Conservation (phyloP, 2,888 invertebrate genomes). For the Cheilosia variabilis region DNA sequence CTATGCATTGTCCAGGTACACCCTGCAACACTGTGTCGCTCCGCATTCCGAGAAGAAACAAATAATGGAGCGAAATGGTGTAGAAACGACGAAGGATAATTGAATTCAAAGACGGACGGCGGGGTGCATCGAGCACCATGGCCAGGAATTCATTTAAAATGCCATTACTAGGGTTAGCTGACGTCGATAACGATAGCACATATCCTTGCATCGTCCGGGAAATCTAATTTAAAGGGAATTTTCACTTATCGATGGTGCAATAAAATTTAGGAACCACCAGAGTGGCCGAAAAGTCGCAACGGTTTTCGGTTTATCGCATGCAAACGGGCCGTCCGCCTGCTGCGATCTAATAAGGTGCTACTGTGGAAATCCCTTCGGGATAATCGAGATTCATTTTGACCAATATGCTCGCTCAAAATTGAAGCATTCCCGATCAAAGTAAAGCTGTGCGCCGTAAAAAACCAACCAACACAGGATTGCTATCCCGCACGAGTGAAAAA, state of each 20-base stretch:
- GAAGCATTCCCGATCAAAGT: constrained; percentile 33
- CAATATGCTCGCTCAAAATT: not conserved
- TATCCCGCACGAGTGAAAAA: not conserved
- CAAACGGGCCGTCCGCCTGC: not conserved
- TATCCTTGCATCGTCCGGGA: constrained; percentile 17
- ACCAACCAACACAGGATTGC: constrained; percentile 3
- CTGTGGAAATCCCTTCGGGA: constrained; percentile 40
- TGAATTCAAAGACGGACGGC: constrained; percentile 39
- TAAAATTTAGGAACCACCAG: constrained; percentile 47
- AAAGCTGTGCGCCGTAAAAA: constrained; percentile 19
- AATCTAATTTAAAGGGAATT: constrained; percentile 50
- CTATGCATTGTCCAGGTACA: constrained; percentile 12
- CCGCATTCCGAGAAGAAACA: not conserved
- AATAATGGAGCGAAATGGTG: constrained; percentile 59
- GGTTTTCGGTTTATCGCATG: constrained; percentile 13
- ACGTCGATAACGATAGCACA: constrained; percentile 19
- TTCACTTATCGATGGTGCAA: constrained; percentile 47
- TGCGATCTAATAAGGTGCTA: constrained; percentile 22
- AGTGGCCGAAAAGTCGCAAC: constrained; percentile 24
- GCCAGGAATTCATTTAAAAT: constrained; percentile 61
- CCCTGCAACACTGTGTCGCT: constrained; percentile 17
- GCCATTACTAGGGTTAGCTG: constrained; percentile 40
- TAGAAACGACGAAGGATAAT: constrained; percentile 64
- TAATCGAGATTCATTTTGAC: constrained; percentile 54
- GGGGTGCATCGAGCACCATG: constrained; percentile 3